These are phyloP conservation scores for Trematomus loennbergii DNA, from an alignment of 2,113 vertebrate species.

Conservation along the genomic window DNA sequence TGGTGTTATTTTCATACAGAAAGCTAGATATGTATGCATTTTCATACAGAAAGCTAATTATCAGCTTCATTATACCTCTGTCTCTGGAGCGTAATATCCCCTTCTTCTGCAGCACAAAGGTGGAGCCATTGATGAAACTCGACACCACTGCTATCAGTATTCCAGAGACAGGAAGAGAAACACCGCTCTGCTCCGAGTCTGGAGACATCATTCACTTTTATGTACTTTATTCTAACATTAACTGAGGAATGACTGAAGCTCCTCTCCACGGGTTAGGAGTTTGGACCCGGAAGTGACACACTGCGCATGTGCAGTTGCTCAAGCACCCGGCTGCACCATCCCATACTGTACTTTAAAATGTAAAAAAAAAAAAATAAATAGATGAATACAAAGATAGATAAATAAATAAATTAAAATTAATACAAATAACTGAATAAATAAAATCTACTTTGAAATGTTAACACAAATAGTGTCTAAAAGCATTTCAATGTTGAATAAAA, in stretches of 20 bases:
- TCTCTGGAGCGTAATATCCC: constrained; percentile 91
- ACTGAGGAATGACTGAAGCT: background rate
- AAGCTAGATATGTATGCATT: no score
- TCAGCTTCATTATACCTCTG: constrained; percentile 82
- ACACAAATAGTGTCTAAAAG: no score
- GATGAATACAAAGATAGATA: no score
- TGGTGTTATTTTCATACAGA: background rate
- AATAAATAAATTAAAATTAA: no score
- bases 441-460: no score
- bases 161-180: constrained; percentile 73
- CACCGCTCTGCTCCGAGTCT: background rate
- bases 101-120: constrained; percentile 95
- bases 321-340: background rate
- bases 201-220: constrained; percentile 30
- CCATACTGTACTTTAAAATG: no score
- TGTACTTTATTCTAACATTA: background rate
- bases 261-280: background rate
- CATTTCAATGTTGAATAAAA: no score
- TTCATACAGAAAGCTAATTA: no score
- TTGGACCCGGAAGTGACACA: constrained; percentile 25
- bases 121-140: constrained; percentile 95
- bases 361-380: no score
- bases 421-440: no score
- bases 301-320: constrained; percentile 21
- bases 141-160: constrained; percentile 90